Evolutionary conservation across 1,140 invertebrate genomes (phyloP), one percentile per base, ranked within the genome.

Genomic region (Lucilia cuprina): DNA sequence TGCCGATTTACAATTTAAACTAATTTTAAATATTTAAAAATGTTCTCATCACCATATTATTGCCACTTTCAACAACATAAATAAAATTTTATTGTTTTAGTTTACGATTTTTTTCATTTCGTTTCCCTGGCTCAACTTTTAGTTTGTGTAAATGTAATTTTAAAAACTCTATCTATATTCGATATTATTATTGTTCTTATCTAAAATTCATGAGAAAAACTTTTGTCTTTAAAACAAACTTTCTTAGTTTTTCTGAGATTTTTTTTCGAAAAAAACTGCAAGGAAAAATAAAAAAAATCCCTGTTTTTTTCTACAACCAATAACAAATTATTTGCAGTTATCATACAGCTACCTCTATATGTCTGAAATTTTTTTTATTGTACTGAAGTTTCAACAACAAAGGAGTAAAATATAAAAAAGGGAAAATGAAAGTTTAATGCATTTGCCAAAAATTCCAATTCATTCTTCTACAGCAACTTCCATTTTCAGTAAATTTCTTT

Each of bases 361-460:
- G 5, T 35, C n/a, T 49, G 30, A n/a, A 35, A n/a, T 80, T 49
- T 49, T 80, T 80, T 80, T 78, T 19, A n/a, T 47, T 78, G 12
- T 21, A 25, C 5, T 60, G 14, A n/a, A n/a, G 25, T 21, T 70
- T 70, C 9, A 19, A 19, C n/a, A 21, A 70, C 19, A 60, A 60
- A 60, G 55, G n/a, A 60, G 41, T 41, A 41, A 41, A 2, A 41
- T 41, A 41, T 3, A 8, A 41, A 41, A 41, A 41, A 41, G 41
- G 60, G 87, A 87, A 89, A 90, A 89, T 90, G 89, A 89, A 90
- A 90, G 89, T 90, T 90, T 89, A 90, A 89, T 90, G 87, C 87
- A 86, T 90, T 89, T 88, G 86, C 87, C 89, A 90, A 90, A 30
- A 90, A 50, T 87, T 87, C 88, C 88, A 90, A 90, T 90, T 87